Conservation (phyloP, 2,888 invertebrate genomes). For the Heteromyza rotundicornis region DNA sequence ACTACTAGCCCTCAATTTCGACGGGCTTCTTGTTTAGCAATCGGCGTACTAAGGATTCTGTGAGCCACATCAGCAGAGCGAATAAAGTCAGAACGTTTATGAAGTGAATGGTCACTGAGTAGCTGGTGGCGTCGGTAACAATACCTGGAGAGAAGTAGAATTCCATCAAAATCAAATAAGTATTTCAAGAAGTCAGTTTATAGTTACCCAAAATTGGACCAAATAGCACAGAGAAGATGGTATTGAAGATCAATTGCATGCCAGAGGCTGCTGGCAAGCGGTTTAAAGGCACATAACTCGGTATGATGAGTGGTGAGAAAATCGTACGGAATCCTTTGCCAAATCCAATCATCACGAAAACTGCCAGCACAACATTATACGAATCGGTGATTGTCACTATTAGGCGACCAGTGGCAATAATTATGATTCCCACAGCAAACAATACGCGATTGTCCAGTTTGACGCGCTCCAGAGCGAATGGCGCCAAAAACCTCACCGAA, state of each 20-base stretch:
- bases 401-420: constrained; percentile 63
- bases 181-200: not conserved
- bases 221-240: constrained; percentile 67
- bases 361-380: constrained; percentile 65
- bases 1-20: constrained; percentile 15
- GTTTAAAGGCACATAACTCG: constrained; percentile 73
- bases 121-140: constrained; percentile 49
- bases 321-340: constrained; percentile 77
- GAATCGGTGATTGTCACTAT: constrained; percentile 64
- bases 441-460: constrained; percentile 74
- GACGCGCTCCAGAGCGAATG: constrained; percentile 72
- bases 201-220: constrained; percentile 72
- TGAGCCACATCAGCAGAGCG: constrained; percentile 48
- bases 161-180: not conserved
- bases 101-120: constrained; percentile 49
- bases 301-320: constrained; percentile 77
- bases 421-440: constrained; percentile 69
- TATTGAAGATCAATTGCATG: constrained; percentile 72
- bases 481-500: constrained; percentile 70
- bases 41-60: constrained; percentile 46
- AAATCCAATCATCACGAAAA: constrained; percentile 71
- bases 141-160: constrained; percentile 38
- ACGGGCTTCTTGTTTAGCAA: constrained; percentile 30
- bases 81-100: constrained; percentile 47
- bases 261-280: constrained; percentile 75